Base-by-base conservation (phyloP, 1,140 invertebrate species). In the Apis mellifera region DNA sequence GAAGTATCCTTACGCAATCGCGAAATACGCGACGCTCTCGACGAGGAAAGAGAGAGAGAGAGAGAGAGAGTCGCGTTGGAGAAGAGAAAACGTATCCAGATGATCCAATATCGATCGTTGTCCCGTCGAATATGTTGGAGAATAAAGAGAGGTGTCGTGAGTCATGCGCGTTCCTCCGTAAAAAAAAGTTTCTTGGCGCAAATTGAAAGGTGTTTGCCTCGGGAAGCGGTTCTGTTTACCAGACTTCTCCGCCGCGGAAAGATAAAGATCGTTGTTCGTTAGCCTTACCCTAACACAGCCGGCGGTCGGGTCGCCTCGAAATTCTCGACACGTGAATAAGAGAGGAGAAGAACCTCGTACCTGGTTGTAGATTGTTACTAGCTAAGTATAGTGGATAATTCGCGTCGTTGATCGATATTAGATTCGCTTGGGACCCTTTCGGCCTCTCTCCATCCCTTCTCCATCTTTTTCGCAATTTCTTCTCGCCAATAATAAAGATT, bases 321-420 rank as follows among this genome's bases (percentile, higher is more conserved):
- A 74, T 26, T 72, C 57, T 42, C 64, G 8, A 55, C 21, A 52
- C 42, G 78, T 55, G 78, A 55, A 80, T 57, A 48, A 76, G 72
- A 42, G 21, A 65, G 26, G 71, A 55, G 55, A 76, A 55, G 64
- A 82, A 81, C n/a, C 81, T 70, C 23, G 82, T 84, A 84, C 82
- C 82, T 84, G 82, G 77, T 84, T 55, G 62, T 84, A 84, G 82
- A 80, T 72, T 78, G 82, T 84, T 74, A 80, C 17, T 84, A 84
- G 82, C 62, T 65, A 69, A n/a, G 0, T 74, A 55, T 52, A 42
- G 26, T 82, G 78, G 66, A 64, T 62, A 42, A 69, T 23, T 77
- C 80, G 80, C 65, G 55, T 32, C 65, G 55, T 32, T 12, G 73
- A 55, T 13, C 52, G 19, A 59, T 52, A 73, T 76, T 52, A 42